A percentile compares a stretch with the other conserved stretches of the same genome.
These are phyloP conservation scores for Bothrops jararaca DNA, from an alignment of 2,113 vertebrate species.

Conservation along the genomic window DNA sequence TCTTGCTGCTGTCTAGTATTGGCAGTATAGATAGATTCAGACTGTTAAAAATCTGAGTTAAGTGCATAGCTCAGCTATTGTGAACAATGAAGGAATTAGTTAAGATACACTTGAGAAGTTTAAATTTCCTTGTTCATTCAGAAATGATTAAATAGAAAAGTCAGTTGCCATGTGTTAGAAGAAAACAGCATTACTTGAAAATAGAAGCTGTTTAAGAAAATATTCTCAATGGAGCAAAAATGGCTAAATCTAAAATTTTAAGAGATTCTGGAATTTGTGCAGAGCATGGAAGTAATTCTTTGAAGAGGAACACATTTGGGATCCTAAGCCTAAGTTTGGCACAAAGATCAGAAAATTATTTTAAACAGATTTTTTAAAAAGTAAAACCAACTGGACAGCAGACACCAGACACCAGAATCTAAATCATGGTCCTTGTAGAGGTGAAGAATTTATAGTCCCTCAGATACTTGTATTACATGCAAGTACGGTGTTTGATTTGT, in stretches of 20 bases:
- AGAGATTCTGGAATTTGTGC: background rate
- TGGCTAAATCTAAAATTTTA: background rate
- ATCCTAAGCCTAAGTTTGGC: background rate
- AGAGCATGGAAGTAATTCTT: background rate
- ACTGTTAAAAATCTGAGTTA: constrained; percentile 22
- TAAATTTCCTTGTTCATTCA: constrained; percentile 26
- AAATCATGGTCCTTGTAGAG: background rate
- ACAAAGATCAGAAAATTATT: background rate
- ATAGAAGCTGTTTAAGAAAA: constrained; percentile 19
- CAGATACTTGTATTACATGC: background rate
- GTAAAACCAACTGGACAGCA: background rate
- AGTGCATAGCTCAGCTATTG: constrained; percentile 17
- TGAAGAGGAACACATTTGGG: background rate
- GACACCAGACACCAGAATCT: background rate
- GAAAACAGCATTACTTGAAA: constrained; percentile 5
- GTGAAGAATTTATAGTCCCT: background rate
- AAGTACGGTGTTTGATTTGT: background rate
- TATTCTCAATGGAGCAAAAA: background rate
- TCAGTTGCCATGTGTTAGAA: constrained; percentile 22
- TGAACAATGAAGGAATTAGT: background rate
- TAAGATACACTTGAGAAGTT: constrained; percentile 16
- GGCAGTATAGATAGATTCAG: constrained; percentile 15
- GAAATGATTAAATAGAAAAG: constrained; percentile 26
- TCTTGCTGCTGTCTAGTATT: background rate
- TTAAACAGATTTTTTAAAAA: background rate